Evolutionary conservation across 2,113 vertebrate genomes (phyloP), one percentile per base, ranked within the genome.

Genomic region (Brienomyrus longianalis): DNA sequence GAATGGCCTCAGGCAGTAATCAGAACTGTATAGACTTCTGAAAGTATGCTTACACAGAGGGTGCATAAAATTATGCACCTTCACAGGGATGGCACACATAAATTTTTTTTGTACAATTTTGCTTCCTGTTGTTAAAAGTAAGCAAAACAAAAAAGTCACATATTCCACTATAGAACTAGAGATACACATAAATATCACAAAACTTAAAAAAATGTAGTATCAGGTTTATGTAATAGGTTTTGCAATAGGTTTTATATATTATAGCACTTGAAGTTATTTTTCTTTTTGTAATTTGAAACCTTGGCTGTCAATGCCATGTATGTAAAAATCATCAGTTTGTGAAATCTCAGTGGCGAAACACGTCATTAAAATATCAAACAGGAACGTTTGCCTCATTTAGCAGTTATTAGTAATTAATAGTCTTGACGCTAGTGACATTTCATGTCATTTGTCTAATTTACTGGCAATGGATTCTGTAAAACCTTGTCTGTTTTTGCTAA

Each of bases 1-100:
- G 87, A 74, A 74, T 74, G 62, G 52, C 87, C 56, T 45, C 23
- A 62, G 87, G 87, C 87, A 74, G 43, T 27, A 70, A 74, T 45
- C 17, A 66, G 54, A 66, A 87, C 35, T 66, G 87, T 62, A 66
- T 88, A 45, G 66, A 88, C 50, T 88, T 59, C 27, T 47, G 43
- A 59, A 88, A 45, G 87, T 88, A 88, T 45, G 21, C 19, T 88
- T 48, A 19, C 54, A 62, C 35, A 62, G 39, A n/a, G 50, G 85
- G 27, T 87, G 27, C 51, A 54, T 54, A 87, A 87, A 54, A 87
- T 54, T 47, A 9, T 23, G 47, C 19, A 48, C 83, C 39, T 84
- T 84, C 83, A 84, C 21, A n/a, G 45, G 35, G 39, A 17, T 2
- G 19, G 45, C 43, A 83, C 17, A 23, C n/a, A n/a, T n/a, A n/a